A percentile compares a stretch with the other conserved stretches of the same genome.
Evolutionary conservation across 2,113 vertebrate genomes (phyloP).

Genomic region (pig (Sus scrofa)): DNA sequence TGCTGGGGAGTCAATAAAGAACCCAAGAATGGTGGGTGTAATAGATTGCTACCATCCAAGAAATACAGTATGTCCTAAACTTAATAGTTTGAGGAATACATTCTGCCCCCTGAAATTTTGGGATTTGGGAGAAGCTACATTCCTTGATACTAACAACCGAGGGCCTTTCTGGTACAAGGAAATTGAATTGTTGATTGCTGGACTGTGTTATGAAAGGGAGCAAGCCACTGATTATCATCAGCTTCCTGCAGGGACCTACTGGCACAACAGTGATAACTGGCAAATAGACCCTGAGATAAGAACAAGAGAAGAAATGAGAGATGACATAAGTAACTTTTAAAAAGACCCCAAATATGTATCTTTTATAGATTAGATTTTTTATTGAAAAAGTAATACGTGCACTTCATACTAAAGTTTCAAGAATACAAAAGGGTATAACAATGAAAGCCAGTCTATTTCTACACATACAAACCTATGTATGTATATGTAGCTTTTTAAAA

Average conservation of each 20-base stretch:
- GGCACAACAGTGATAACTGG: conserved; percentile 63
- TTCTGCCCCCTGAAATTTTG: not conserved
- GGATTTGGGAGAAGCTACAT: not conserved
- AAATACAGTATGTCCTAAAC: not conserved
- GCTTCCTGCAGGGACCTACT: conserved; percentile 5
- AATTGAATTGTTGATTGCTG: conserved; percentile 73
- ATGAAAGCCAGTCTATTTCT: conserved; percentile 9
- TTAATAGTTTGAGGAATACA: not conserved
- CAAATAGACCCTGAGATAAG: conserved; percentile 72
- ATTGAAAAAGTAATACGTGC: conserved; percentile 69
- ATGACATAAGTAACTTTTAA: conserved; percentile 47
- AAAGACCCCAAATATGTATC: conserved; percentile 11
- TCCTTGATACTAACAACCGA: conserved; percentile 33
- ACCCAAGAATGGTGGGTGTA: not conserved
- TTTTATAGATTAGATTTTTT: conserved; percentile 65
- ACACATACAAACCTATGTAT: not conserved
- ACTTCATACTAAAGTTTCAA: conserved; percentile 32
- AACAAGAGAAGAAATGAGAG: conserved; percentile 71
- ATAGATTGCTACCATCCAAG: not conserved
- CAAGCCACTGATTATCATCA: conserved; percentile 63
- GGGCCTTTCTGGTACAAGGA: conserved; percentile 61
- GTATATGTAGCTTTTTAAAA: not conserved
- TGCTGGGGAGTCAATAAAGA: conserved; percentile 54
- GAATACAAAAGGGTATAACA: conserved; percentile 10
- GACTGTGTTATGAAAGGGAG: conserved; percentile 70